phyloP scores from a whole-genome alignment of 64 coral and sea anemone genomes.

The Stichodactyla helianthus region DNA sequence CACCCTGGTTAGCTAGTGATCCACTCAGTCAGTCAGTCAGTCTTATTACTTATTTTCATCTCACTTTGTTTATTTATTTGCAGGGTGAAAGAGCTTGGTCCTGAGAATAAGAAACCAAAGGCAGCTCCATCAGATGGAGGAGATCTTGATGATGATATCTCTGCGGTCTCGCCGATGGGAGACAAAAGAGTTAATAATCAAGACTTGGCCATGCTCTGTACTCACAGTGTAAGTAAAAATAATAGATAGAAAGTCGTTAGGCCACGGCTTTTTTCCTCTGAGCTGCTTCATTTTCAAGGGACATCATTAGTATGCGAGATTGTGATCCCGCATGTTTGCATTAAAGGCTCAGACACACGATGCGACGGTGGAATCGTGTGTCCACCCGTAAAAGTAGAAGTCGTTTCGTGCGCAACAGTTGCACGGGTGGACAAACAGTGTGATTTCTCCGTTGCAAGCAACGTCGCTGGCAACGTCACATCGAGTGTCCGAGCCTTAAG shows the following conservation, averaged over 20 bases:
- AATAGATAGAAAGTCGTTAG: not conserved
- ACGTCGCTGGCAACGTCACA: too few relatives aligned
- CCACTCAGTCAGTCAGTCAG: not conserved
- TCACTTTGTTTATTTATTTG: not conserved
- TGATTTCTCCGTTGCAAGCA: too few relatives aligned
- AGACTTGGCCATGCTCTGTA: constrained; percentile 87
- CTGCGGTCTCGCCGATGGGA: constrained; percentile 45
- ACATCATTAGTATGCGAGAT: too few relatives aligned
- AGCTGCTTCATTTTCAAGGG: too few relatives aligned
- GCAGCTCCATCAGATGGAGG: constrained; percentile 34
- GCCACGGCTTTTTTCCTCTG: too few relatives aligned
- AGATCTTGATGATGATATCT: not conserved
- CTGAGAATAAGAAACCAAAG: constrained; percentile 72
- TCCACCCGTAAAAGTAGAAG: too few relatives aligned
- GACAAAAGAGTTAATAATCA: constrained; percentile 69
- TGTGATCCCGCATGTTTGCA: too few relatives aligned
- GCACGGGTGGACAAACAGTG: too few relatives aligned
- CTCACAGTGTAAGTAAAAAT: constrained; percentile 65
- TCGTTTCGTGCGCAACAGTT: too few relatives aligned
- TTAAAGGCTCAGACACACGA: too few relatives aligned
- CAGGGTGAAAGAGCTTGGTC: constrained; percentile 97
- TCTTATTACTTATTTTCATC: not conserved
- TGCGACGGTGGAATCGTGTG: too few relatives aligned
- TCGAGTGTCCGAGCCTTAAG: too few relatives aligned
- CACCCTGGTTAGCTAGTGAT: not conserved